Conservation (phyloP, 2,113 vertebrate species). For the Apaloderma vittatum region DNA sequence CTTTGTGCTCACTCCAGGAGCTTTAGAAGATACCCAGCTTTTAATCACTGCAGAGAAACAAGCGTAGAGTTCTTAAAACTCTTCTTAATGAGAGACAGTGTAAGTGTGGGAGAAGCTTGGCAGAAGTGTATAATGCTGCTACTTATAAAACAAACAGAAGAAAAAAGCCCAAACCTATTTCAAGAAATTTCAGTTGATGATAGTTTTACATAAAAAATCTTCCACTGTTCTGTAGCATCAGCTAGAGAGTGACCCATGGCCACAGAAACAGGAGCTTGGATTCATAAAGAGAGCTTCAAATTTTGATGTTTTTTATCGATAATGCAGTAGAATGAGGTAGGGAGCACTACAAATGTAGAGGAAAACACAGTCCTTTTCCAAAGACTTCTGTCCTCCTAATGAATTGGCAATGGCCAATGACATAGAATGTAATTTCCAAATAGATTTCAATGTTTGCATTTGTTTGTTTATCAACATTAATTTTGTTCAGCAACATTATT, state of each 20-base stretch:
- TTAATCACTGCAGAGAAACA: neutral
- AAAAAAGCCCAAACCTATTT: neutral
- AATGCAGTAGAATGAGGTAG: neutral
- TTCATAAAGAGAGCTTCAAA: neutral
- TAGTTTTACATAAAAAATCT: neutral
- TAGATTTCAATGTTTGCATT: neutral
- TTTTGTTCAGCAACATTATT: neutral
- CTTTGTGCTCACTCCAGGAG: neutral
- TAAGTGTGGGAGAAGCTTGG: neutral
- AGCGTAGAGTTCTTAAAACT: neutral
- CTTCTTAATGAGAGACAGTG: neutral
- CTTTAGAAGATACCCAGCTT: neutral
- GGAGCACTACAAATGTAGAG: neutral
- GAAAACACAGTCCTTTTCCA: neutral
- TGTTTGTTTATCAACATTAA: neutral
- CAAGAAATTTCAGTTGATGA: neutral
- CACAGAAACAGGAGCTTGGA: neutral
- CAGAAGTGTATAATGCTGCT: neutral
- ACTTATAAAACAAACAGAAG: neutral
- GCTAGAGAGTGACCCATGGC: neutral
- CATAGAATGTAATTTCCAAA: neutral
- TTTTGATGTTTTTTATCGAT: neutral
- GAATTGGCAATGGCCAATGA: neutral
- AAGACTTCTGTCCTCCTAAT: neutral
- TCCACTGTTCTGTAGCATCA: neutral